Evolutionary conservation across 2,797 vertebrate genomes (phyloP).

Genomic region (Alectoris magna): DNA sequence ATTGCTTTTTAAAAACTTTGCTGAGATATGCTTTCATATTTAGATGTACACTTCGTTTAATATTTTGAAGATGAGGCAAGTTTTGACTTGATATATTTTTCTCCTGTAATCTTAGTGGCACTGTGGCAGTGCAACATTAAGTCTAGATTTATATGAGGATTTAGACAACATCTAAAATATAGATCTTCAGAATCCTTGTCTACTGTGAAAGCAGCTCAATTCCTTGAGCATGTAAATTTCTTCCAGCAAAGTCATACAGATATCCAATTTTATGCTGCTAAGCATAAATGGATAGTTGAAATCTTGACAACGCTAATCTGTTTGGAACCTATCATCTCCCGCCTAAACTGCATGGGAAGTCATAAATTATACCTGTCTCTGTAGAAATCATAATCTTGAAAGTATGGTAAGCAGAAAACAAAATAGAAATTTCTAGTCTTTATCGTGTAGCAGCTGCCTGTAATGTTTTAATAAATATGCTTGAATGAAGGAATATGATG

Average conservation of each 20-base stretch:
- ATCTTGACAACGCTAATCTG: slow-evolving; percentile 36
- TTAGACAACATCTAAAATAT: not conserved
- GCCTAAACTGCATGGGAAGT: not conserved
- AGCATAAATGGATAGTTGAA: slow-evolving; percentile 12
- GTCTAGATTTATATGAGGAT: not conserved
- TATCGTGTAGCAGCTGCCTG: not conserved
- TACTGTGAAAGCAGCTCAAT: not conserved
- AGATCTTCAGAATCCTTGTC: not conserved
- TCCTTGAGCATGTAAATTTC: slow-evolving; percentile 8
- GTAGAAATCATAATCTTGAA: not conserved
- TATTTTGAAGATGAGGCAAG: not conserved
- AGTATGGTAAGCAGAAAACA: not conserved
- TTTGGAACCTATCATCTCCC: slow-evolving; percentile 11
- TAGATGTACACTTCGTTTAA: not conserved
- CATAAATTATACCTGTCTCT: slow-evolving; percentile 27
- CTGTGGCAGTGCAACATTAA: not conserved
- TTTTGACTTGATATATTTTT: not conserved
- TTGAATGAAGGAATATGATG: not conserved
- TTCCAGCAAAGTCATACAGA: slow-evolving; percentile 10
- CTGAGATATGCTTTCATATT: not conserved
- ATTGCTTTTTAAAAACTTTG: not conserved
- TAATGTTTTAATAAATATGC: not conserved
- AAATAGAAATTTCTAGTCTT: slow-evolving; percentile 1
- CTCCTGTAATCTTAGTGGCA: not conserved
- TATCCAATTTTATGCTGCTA: not conserved